phyloP scores from a whole-genome alignment of 2,797 vertebrate genomes.

The Tenualosa ilisha region DNA sequence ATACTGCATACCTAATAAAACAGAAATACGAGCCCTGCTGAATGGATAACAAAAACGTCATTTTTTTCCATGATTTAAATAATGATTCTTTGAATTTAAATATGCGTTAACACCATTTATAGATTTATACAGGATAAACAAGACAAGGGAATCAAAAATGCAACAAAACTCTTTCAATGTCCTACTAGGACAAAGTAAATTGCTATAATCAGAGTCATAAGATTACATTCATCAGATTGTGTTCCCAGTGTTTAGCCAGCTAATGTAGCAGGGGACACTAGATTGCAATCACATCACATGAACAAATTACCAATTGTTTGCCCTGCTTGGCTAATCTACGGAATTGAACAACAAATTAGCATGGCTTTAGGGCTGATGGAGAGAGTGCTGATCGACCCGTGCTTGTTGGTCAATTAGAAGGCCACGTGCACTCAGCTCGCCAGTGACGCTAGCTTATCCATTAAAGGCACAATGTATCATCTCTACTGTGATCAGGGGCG shows the following conservation, averaged over 20 bases:
- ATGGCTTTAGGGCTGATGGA: constrained; percentile 30
- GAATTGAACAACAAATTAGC: constrained; percentile 36
- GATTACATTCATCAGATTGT: constrained; percentile 32
- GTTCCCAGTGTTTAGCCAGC: constrained; percentile 30
- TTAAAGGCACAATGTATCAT: not conserved
- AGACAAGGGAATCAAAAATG: constrained; percentile 1
- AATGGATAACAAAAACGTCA: not conserved
- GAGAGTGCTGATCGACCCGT: constrained; percentile 33
- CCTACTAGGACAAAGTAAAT: constrained; percentile 9
- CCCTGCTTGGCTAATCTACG: constrained; percentile 31
- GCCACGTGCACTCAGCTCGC: constrained; percentile 26
- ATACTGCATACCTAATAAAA: no score
- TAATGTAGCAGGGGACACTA: constrained; percentile 33
- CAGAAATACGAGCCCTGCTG: not conserved
- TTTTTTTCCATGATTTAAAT: not conserved
- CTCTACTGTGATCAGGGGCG: not conserved
- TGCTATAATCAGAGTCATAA: not conserved
- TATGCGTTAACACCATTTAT: not conserved
- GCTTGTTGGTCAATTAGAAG: constrained; percentile 33
- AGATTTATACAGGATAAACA: not conserved
- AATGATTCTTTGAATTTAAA: not conserved
- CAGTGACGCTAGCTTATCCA: not conserved
- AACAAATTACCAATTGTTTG: constrained; percentile 42
- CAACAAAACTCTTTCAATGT: not conserved
- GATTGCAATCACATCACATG: constrained; percentile 31